A percentile compares a stretch with the other conserved stretches of the same genome.
phyloP scores from a whole-genome alignment of 2,797 vertebrate species.

The Miichthys miiuy region DNA sequence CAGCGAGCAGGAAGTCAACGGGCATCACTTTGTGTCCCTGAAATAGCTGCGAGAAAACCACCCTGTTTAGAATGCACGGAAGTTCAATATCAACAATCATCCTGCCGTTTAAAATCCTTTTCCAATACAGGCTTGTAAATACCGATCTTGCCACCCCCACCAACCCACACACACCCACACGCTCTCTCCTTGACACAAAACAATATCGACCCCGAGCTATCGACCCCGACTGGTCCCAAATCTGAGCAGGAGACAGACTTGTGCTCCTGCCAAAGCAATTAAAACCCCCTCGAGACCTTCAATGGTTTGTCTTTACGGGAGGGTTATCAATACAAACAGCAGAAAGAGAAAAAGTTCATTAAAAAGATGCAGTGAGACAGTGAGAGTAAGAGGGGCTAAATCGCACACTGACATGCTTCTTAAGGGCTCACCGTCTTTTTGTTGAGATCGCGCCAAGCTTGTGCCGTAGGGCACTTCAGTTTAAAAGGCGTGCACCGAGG shows the following conservation, averaged over 20 bases:
- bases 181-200: conserved; percentile 66
- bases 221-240: conserved; percentile 63
- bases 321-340: conserved; percentile 38
- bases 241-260: conserved; percentile 57
- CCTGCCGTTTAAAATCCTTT: conserved; percentile 68
- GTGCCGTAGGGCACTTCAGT: conserved; percentile 17
- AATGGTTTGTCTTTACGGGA: conserved; percentile 47
- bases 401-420: conserved; percentile 19
- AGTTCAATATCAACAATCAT: conserved; percentile 70
- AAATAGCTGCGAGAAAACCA: conserved; percentile 50
- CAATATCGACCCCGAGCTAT: conserved; percentile 71
- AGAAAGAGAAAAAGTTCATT: conserved; percentile 51
- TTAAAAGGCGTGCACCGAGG: conserved; percentile 14
- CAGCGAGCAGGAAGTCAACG: conserved; percentile 44
- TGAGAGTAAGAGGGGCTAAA: conserved; percentile 25
- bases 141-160: conserved; percentile 33
- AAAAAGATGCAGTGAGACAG: conserved; percentile 33
- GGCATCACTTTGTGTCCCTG: conserved; percentile 41
- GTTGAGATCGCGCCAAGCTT: conserved; percentile 5
- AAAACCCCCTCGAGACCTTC: conserved; percentile 56
- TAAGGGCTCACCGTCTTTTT: neutral
- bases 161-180: neutral
- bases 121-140: conserved; percentile 67
- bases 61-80: conserved; percentile 55
- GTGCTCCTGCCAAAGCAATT: conserved; percentile 73